Evolutionary conservation across 2,113 vertebrate species (phyloP).

Genomic region (Paedocypris sp.): DNA sequence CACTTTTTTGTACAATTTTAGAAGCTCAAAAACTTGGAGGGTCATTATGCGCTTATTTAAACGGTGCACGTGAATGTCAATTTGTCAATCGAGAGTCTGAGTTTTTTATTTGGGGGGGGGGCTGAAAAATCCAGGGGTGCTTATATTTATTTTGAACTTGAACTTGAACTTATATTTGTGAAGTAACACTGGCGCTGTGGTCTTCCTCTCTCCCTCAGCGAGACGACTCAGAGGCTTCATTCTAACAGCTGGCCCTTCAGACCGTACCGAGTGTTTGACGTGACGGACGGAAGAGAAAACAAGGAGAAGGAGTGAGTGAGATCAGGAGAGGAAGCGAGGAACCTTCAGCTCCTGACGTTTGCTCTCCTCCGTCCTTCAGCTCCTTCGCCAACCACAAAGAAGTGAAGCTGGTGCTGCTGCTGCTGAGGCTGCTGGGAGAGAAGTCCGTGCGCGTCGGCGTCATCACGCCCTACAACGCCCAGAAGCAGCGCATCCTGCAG

Average conservation of each 20-base stretch:
- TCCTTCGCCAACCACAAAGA: constrained; percentile 71
- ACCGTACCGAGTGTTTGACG: constrained; percentile 75
- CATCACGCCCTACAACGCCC: constrained; percentile 78
- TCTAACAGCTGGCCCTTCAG: constrained; percentile 69
- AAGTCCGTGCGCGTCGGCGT: constrained; percentile 52
- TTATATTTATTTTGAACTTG: too few relatives aligned
- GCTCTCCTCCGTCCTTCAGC: constrained; percentile 42
- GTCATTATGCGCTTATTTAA: too few relatives aligned
- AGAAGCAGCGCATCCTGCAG: constrained; percentile 62
- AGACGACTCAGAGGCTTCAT: constrained; percentile 54
- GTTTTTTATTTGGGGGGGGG: too few relatives aligned
- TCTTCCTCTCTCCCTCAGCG: constrained; percentile 44
- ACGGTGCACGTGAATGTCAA: too few relatives aligned
- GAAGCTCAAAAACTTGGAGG: too few relatives aligned
- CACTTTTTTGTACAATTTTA: too few relatives aligned
- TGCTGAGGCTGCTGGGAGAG: constrained; percentile 61
- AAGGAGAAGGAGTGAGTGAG: constrained; percentile 63
- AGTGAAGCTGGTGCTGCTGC: constrained; percentile 67
- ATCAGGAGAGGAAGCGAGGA: background rate
- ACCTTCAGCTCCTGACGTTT: background rate
- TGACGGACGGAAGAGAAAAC: constrained; percentile 63
- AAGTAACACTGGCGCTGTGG: too few relatives aligned
- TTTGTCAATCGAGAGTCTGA: too few relatives aligned
- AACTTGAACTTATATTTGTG: too few relatives aligned
- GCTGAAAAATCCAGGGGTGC: too few relatives aligned